Percentiles rank a stretch among this genome's conserved stretches.
Evolutionary conservation across 1,140 invertebrate genomes (phyloP).

Genomic region (Andrena cerasifolii): DNA sequence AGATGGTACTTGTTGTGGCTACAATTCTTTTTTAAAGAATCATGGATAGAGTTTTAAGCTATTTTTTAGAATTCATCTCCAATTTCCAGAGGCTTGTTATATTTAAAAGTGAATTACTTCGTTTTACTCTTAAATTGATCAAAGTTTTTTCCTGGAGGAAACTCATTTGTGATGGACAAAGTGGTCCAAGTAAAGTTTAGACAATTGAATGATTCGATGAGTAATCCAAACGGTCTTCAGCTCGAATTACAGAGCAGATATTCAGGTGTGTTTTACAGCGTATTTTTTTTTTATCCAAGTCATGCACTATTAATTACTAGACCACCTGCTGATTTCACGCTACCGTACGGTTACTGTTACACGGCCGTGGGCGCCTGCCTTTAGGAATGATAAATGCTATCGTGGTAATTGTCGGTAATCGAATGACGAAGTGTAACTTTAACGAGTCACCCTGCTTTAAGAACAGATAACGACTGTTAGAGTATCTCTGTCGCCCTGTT

Average conservation of each 20-base stretch:
- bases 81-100: too few species aligned
- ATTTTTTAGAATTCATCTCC: too few species aligned
- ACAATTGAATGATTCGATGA: too few species aligned
- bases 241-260: neutral
- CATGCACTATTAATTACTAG: slow-evolving; percentile 56
- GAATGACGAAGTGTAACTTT: neutral
- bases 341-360: slow-evolving; percentile 42
- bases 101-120: too few species aligned
- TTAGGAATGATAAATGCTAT: slow-evolving; percentile 10
- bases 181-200: too few species aligned
- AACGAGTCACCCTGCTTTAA: slow-evolving; percentile 5
- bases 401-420: slow-evolving; percentile 30
- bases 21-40: too few species aligned
- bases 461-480: neutral
- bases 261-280: neutral
- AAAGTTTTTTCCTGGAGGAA: too few species aligned
- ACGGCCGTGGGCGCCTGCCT: neutral
- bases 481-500: neutral
- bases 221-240: neutral
- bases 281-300: slow-evolving; percentile 22
- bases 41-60: too few species aligned
- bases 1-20: too few species aligned
- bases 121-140: too few species aligned
- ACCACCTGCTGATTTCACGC: slow-evolving; percentile 41
- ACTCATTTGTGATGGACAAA: too few species aligned